Base-by-base conservation (phyloP, 1,140 invertebrate genomes). In the Drosophila arizonae region DNA sequence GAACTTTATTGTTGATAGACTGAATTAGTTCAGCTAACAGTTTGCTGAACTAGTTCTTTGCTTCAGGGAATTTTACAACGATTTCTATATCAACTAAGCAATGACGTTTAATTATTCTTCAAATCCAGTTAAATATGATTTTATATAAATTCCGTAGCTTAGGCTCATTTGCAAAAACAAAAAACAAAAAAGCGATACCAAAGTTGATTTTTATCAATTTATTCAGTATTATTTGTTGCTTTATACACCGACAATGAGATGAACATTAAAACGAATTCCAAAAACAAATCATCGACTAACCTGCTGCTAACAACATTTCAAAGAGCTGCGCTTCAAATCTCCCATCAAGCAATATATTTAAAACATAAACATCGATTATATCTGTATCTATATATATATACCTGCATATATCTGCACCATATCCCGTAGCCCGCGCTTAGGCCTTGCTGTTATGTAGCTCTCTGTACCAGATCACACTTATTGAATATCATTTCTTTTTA, bases 151-250 rank as follows among this genome's bases (percentile, higher is more conserved):
- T 51, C 24, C n/a, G 46, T 51, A 62, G 17, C 11, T 62, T 28
- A 52, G 30, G 11, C 33, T 39, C 11, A 33, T 61, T 36, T 46
- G 11, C 10, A 50, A 15, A 24, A 15, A 30, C 28, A 30, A 30
- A 26, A n/a, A 33, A n/a, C n/a, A 10, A n/a, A 39, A 30, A 10
- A 43, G 21, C 57, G 57, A 62, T 65, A 76, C 76, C 79, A 73
- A 75, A 87, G 71, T 80, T 79, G 62, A 79, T 79, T 82, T 81
- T 65, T 28, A 76, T 87, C 69, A 84, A 82, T 82, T 86, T 68
- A 80, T 76, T 82, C 79, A 88, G 82, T 88, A 88, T 84, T 88
- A 82, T 88, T 88, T 74, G 39, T 88, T 88, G 82, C 79, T 86
- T 87, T 79, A 48, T 71, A 82, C 46, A 48, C 46, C 41, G 15